A percentile compares a stretch with the other conserved stretches of the same genome.
These are phyloP conservation scores for Cardiocondyla obscurior DNA, from an alignment of 1,140 invertebrate species.

Conservation along the genomic window DNA sequence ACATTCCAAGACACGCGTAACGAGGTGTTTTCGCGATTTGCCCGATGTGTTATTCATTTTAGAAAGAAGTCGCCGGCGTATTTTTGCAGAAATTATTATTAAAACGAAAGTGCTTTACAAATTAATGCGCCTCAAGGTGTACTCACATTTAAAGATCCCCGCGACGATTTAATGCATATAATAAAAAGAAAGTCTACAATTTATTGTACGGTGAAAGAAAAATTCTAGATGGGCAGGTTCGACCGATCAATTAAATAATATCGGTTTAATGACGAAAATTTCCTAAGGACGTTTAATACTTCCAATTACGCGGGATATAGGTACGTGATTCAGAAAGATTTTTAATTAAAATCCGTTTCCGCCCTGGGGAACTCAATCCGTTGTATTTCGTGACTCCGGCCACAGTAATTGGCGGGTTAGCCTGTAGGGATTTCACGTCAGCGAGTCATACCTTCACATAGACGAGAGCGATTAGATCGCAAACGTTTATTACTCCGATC, in stretches of 20 bases:
- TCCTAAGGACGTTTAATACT: neutral
- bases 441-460: neutral
- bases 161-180: neutral
- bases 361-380: neutral
- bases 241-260: neutral
- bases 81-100: neutral
- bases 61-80: neutral
- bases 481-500: neutral
- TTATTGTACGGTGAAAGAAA: neutral
- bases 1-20: neutral
- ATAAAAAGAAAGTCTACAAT: neutral
- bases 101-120: neutral
- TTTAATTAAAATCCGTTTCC: slow-evolving; percentile 39
- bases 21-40: neutral
- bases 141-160: neutral
- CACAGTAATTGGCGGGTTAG: slow-evolving; percentile 6
- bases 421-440: neutral
- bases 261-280: neutral
- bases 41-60: neutral
- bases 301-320: too few species aligned
- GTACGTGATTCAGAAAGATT: neutral
- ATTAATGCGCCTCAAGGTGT: neutral
- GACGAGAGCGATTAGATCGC: neutral
- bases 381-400: slow-evolving; percentile 14
- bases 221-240: too few species aligned